Evolutionary conservation across 2,797 vertebrate genomes (phyloP), one percentile per base, ranked within the genome.

Genomic region (Pangasius macronema): DNA sequence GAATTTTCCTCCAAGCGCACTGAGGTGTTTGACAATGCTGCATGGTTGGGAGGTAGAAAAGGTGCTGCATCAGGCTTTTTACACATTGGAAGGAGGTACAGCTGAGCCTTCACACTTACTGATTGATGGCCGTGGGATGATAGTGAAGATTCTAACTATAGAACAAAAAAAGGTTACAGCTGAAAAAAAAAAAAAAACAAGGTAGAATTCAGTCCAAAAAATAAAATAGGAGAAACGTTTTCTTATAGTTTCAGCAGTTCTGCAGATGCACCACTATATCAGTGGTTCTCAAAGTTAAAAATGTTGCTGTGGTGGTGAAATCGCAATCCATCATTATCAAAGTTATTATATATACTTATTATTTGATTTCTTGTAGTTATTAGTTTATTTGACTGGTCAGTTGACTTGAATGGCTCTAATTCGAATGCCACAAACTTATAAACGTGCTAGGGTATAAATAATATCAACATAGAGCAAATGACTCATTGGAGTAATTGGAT

Each of bases 21-120:
- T 10, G 42, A 83, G 59, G 81, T 63, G 81, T 73, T 87, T 75
- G 39, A 83, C 73, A 73, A 76, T 83, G 57, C 46, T 87, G 22
- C 13, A 59, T 77, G 81, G 82, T 73, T 20, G 63, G 20, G 24
- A 83, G 79, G 59, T 83, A 82, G 30, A 75, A 57, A 87, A 76
- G 55, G 73, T 87, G 81, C 57, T 75, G 30, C 61, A 6, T 82
- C 16, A 75, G 81, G 68, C 30, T 76, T 76, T 75, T 51, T 65
- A 55, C 81, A 87, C 82, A 57, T 46, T n/a, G 80, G 39, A 72
- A 83, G 30, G 22, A 75, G 42, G 30, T 57, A 82, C 55, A 57
- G 80, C 65, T 86, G 49, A 73, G 53, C 53, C 57, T 82, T 75
- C 53, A 86, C 39, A 59, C 76, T 81, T 81, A 68, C 65, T 73